Conservation (phyloP, 1,140 invertebrate species). For the Drosophila prosaltans region DNA sequence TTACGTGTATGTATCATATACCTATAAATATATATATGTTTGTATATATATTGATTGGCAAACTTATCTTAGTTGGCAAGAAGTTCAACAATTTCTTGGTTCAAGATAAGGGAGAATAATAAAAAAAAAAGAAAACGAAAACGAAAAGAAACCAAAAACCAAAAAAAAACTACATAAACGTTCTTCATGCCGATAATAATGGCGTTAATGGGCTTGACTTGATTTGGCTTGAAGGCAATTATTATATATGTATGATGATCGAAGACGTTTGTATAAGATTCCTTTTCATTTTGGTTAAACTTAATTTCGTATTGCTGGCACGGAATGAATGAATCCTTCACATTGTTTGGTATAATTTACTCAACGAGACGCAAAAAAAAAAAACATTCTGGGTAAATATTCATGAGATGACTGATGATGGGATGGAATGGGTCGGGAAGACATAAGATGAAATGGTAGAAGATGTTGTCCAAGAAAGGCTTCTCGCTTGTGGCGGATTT, state of each 20-base stretch:
- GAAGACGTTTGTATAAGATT: background rate
- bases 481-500: slow-evolving; percentile 18
- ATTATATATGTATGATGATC: background rate
- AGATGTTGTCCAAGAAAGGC: slow-evolving; percentile 33
- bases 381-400: slow-evolving; percentile 15
- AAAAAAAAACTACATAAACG: background rate
- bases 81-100: slow-evolving; percentile 23
- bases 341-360: slow-evolving; percentile 10
- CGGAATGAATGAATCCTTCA: slow-evolving; percentile 23
- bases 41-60: background rate
- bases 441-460: background rate
- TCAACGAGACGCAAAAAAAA: slow-evolving; percentile 6
- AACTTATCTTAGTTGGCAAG: slow-evolving; percentile 19
- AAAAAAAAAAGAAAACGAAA: background rate
- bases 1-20: background rate
- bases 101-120: background rate
- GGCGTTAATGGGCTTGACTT: slow-evolving; percentile 51
- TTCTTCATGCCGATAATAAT: slow-evolving; percentile 50
- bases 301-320: slow-evolving; percentile 24
- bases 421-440: background rate
- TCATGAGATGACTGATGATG: slow-evolving; percentile 8
- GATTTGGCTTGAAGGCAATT: slow-evolving; percentile 19
- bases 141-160: no score
- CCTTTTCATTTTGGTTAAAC: slow-evolving; percentile 12
- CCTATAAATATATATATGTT: background rate